phyloP scores from a whole-genome alignment of 2,888 invertebrate species.

The Torymus aiolomorphi region DNA sequence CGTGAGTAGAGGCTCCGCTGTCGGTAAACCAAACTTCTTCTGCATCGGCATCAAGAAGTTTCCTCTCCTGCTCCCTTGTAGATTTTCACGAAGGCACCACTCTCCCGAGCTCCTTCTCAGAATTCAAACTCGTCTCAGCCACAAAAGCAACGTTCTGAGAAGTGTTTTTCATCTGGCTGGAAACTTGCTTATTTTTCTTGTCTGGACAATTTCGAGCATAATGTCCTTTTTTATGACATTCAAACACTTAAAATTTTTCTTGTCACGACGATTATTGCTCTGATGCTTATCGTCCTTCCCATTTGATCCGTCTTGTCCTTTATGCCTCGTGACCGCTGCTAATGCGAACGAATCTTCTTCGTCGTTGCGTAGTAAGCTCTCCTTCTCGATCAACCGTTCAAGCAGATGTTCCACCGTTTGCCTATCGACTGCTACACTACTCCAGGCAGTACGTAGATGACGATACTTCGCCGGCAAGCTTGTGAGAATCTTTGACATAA shows the following conservation, averaged over 20 bases:
- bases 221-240: constrained; percentile 7
- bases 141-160: too few relatives aligned
- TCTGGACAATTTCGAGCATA: too few relatives aligned
- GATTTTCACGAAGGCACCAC: background rate
- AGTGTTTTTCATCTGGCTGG: too few relatives aligned
- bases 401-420: background rate
- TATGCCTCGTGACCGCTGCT: background rate
- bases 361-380: background rate
- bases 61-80: background rate
- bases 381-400: constrained; percentile 1
- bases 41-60: background rate
- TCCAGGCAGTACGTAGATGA: background rate
- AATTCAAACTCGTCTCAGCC: too few relatives aligned
- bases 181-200: too few relatives aligned
- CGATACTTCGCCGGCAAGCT: constrained; percentile 5
- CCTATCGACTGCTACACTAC: background rate
- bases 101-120: too few relatives aligned
- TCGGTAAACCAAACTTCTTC: constrained; percentile 7
- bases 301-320: background rate
- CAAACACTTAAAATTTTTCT: background rate
- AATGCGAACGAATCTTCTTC: constrained; percentile 29
- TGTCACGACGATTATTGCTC: too few relatives aligned
- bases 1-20: background rate
- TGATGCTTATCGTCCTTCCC: background rate
- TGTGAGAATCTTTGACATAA: too few relatives aligned